Base-by-base conservation (phyloP, 2,888 invertebrate genomes). In the Salpingus planirostris region DNA sequence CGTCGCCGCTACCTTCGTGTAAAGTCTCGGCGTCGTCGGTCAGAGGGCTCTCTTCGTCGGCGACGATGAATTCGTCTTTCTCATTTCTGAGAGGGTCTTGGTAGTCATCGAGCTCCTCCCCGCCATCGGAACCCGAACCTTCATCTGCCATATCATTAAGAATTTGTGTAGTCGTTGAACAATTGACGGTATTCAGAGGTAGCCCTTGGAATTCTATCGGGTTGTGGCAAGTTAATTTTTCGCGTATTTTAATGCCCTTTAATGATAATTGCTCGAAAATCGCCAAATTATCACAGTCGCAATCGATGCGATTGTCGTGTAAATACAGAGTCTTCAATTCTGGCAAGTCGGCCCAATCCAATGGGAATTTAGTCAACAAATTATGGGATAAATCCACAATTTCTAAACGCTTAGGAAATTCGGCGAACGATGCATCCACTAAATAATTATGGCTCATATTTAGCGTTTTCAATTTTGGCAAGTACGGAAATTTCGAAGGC, bases 231-330 rank as follows among this genome's bases (percentile, higher is more conserved):
- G 44, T 52, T 3, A 59, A 46, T 28, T 49, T 36, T 38, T 54
- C 50, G n/a, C 50, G 46, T 23, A 64, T 42, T 3, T 33, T 33
- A 15, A 63, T 52, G 8, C 50, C 49, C n/a, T 47, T 40, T 33
- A 49, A 43, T 15, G 50, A 54, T 44, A 85, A 59, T 45, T 68
- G 68, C 50, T 82, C 76, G 42, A 81, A 71, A 27, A 73, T 68
- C 41, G 71, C 65, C 34, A 83, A 60, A 34, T 80, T 80, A 40
- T 73, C 70, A 54, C 84, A 85, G 14, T 78, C 73, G 60, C 85
- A 86, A 46, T 76, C 68, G 3, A 86, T 64, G 21, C 75, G 75
- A 56, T 86, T 86, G 24, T 76, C 76, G 28, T 72, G 68, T 36
- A 86, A 52, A 55, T 80, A 74, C 36, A 86, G 64, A 46, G 73